phyloP scores from a whole-genome alignment of 2,888 invertebrate genomes.

The Drosophila mayaguana region DNA sequence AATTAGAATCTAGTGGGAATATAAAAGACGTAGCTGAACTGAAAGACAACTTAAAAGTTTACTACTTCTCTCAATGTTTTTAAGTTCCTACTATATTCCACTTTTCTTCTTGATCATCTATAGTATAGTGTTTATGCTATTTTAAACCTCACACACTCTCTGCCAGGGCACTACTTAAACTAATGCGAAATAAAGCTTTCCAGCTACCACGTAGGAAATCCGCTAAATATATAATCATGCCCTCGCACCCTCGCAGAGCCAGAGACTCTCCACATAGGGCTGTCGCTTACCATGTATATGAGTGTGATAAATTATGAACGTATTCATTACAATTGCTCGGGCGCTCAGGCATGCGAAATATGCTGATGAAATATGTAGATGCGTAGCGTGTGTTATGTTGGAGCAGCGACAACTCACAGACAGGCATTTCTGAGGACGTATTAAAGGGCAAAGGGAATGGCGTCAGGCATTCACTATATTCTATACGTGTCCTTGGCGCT shows the following conservation, averaged over 20 bases:
- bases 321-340: constrained; percentile 71
- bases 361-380: constrained; percentile 72
- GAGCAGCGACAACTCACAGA: constrained; percentile 35
- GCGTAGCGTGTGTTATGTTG: constrained; percentile 30
- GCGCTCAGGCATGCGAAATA: constrained; percentile 76
- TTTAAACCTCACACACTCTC: no score
- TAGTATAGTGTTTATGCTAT: no score
- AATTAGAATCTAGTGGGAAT: no score
- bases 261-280: neutral
- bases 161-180: neutral
- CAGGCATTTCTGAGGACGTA: constrained; percentile 75
- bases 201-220: constrained; percentile 27
- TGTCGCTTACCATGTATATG: neutral
- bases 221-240: constrained; percentile 5
- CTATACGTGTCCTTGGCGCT: constrained; percentile 62
- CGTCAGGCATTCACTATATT: constrained; percentile 19
- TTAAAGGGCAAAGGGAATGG: constrained; percentile 52
- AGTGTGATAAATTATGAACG: constrained; percentile 61
- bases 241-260: neutral
- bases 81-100: no score
- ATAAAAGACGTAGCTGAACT: no score
- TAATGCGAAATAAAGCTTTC: constrained; percentile 4
- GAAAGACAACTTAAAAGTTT: no score
- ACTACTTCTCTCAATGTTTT: no score
- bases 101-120: no score